A percentile compares a stretch with the other conserved stretches of the same genome.
These are phyloP conservation scores for Tachina grossa DNA, from an alignment of 2,888 invertebrate species.

Conservation along the genomic window DNA sequence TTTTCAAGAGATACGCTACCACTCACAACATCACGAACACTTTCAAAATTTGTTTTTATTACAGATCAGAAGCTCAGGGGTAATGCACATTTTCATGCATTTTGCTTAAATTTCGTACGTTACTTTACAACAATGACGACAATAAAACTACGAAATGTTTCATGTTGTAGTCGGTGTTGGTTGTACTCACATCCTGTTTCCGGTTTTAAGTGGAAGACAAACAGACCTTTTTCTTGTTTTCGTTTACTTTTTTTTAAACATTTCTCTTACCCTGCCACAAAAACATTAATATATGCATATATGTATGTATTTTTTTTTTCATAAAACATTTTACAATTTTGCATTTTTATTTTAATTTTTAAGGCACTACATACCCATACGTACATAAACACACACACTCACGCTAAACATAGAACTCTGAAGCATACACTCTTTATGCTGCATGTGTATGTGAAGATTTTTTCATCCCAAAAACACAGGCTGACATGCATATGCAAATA, in stretches of 20 bases:
- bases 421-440: slow-evolving; percentile 14
- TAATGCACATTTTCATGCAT: not conserved
- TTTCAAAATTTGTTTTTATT: too few species aligned
- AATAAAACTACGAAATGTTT: slow-evolving; percentile 40
- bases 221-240: slow-evolving; percentile 61
- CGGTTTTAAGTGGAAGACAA: slow-evolving; percentile 65
- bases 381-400: not conserved
- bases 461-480: slow-evolving; percentile 40
- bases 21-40: too few species aligned
- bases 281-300: slow-evolving; percentile 33
- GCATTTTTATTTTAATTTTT: slow-evolving; percentile 59
- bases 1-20: too few species aligned
- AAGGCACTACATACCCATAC: not conserved
- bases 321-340: slow-evolving; percentile 58
- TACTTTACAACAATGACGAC: slow-evolving; percentile 18
- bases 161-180: slow-evolving; percentile 57
- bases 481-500: slow-evolving; percentile 64
- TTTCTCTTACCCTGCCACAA: slow-evolving; percentile 11
- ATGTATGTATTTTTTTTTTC: slow-evolving; percentile 27
- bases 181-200: slow-evolving; percentile 63
- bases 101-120: slow-evolving; percentile 29
- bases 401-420: not conserved
- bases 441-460: not conserved
- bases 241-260: not conserved
- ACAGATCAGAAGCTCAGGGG: too few species aligned